phyloP scores from a whole-genome alignment of 2,888 invertebrate genomes.

The Drymonia ruficornis region DNA sequence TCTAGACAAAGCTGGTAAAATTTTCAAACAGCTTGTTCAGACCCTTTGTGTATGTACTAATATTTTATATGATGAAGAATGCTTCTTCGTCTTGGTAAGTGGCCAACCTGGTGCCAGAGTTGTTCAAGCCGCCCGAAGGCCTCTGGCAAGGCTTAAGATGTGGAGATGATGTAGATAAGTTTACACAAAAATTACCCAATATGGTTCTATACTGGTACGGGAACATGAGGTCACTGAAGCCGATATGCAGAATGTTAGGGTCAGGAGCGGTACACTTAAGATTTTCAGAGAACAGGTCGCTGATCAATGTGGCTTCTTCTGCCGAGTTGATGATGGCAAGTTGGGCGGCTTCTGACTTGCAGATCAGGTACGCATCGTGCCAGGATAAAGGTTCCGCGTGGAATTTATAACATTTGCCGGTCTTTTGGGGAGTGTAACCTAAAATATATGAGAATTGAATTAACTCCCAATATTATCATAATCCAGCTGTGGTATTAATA shows the following conservation, averaged over 20 bases:
- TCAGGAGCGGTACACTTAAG: slow-evolving; percentile 51
- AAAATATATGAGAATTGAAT: slow-evolving; percentile 4
- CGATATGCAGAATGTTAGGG: slow-evolving; percentile 53
- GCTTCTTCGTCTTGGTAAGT: too few relatives aligned
- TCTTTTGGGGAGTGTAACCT: slow-evolving; percentile 46
- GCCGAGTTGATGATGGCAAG: slow-evolving; percentile 55
- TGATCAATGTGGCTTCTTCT: slow-evolving; percentile 53
- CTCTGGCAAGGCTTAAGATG: too few relatives aligned
- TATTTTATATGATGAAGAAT: too few relatives aligned
- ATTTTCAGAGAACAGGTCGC: slow-evolving; percentile 50
- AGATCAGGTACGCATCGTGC: slow-evolving; percentile 58
- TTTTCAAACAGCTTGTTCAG: too few relatives aligned
- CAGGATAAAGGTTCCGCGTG: slow-evolving; percentile 55
- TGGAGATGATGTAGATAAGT: too few relatives aligned
- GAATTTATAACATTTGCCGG: slow-evolving; percentile 60
- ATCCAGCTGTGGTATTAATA: too few relatives aligned
- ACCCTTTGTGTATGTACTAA: too few relatives aligned
- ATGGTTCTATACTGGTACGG: slow-evolving; percentile 60
- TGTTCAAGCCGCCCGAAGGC: too few relatives aligned
- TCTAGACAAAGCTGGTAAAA: too few relatives aligned
- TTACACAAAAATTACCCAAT: slow-evolving; percentile 37
- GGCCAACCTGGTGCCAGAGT: too few relatives aligned
- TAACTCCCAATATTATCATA: too few relatives aligned
- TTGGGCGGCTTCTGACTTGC: slow-evolving; percentile 52
- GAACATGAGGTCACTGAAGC: slow-evolving; percentile 62